Conservation (phyloP, 2,113 vertebrate genomes). For the Podocnemis expansa region DNA sequence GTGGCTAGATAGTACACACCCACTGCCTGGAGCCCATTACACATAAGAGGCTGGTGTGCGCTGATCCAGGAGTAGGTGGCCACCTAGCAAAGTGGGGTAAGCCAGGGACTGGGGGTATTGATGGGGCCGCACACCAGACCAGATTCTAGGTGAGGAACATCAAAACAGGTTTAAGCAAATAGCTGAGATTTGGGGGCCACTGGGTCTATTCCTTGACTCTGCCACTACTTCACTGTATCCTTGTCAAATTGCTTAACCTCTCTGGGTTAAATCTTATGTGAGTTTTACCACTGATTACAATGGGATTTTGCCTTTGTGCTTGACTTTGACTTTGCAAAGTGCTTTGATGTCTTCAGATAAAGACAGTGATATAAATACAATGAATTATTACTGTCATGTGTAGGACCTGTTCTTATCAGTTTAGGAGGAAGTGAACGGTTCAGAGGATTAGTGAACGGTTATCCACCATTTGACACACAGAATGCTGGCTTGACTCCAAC, state of each 20-base stretch:
- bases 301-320: slow-evolving; percentile 1
- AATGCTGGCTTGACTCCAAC: background rate
- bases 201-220: background rate
- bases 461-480: background rate
- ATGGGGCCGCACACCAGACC: too few species aligned
- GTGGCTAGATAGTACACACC: too few species aligned
- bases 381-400: slow-evolving; percentile 32
- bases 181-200: background rate
- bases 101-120: too few species aligned
- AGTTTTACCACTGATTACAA: background rate
- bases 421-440: background rate
- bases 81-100: too few species aligned
- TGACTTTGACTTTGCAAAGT: background rate
- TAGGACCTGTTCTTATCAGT: too few species aligned
- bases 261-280: background rate
- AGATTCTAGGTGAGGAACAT: too few species aligned
- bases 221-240: background rate
- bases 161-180: background rate
- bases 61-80: too few species aligned
- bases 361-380: slow-evolving; percentile 36
- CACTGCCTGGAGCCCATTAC: too few species aligned
- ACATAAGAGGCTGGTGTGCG: too few species aligned
- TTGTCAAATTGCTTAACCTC: background rate
- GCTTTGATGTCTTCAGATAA: background rate
- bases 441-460: background rate